Conservation (phyloP, 30 jellyfish, hydroid and myxozoan genomes). For the Morbakka virulenta region DNA sequence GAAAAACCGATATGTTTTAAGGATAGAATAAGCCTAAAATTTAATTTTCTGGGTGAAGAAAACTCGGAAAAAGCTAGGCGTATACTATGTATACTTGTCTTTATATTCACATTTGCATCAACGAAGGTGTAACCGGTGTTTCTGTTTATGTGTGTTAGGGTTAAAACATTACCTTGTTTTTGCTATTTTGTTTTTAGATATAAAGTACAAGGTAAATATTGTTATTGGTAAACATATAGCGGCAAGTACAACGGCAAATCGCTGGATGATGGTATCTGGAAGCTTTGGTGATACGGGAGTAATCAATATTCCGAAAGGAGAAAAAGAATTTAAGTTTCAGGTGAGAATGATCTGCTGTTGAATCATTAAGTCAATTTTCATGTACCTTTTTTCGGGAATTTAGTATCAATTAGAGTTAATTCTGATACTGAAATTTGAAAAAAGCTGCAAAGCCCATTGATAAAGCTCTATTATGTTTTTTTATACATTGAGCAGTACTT, state of each 20-base stretch:
- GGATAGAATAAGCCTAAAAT: no score
- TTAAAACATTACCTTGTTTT: neutral
- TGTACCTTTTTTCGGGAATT: neutral
- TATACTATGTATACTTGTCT: no score
- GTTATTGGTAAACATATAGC: slow-evolving; percentile 71
- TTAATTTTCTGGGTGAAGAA: no score
- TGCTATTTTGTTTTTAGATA: slow-evolving; percentile 23
- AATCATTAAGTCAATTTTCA: neutral
- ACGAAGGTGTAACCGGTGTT: neutral
- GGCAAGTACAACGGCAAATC: slow-evolving; percentile 74
- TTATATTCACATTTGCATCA: neutral
- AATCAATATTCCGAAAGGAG: slow-evolving; percentile 71
- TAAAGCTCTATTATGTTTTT: no score
- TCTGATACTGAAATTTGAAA: no score
- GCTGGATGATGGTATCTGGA: slow-evolving; percentile 85
- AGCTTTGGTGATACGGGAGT: slow-evolving; percentile 54
- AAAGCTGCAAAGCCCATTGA: no score
- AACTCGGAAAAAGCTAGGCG: no score
- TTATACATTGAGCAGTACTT: no score
- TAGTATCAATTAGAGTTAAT: no score
- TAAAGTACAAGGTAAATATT: slow-evolving; percentile 60
- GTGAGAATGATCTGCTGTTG: slow-evolving; percentile 23
- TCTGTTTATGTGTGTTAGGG: neutral
- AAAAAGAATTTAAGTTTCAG: slow-evolving; percentile 63
- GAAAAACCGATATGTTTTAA: no score